Evolutionary conservation across 1,140 invertebrate genomes (phyloP).

Genomic region (Papilio xuthus): DNA sequence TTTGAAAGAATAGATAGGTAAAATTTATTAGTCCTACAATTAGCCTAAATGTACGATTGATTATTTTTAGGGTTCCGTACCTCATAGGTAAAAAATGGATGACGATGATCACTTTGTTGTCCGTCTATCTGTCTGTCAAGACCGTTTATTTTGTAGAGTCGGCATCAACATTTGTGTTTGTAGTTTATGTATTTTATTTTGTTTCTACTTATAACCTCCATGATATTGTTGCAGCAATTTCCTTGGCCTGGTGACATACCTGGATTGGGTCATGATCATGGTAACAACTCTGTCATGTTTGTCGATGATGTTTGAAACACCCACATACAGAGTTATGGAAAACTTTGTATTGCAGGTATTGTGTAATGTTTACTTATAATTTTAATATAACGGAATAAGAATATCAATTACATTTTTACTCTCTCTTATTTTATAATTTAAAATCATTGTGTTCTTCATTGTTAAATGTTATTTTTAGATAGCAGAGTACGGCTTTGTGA

Average conservation of each 20-base stretch:
- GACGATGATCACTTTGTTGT: no score
- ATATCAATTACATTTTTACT: no score
- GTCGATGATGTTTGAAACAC: conserved; percentile 99
- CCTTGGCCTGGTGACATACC: conserved; percentile 97
- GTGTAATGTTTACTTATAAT: no score
- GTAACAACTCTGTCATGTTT: conserved; percentile 98
- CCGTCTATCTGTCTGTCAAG: no score
- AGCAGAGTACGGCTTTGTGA: conserved; percentile 98
- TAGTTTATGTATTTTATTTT: neutral
- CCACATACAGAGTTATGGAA: conserved; percentile 93
- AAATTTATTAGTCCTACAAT: no score
- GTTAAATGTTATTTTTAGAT: conserved; percentile 84
- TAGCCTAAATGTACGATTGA: no score
- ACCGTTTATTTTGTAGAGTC: neutral
- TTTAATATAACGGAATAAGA: no score
- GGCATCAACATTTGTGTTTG: neutral
- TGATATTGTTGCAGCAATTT: conserved; percentile 90
- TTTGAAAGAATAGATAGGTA: no score
- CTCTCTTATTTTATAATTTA: no score
- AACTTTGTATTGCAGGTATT: conserved; percentile 86
- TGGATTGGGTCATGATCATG: conserved; percentile 99
- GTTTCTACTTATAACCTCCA: conserved; percentile 14
- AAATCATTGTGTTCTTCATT: neutral
- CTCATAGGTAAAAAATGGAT: no score
- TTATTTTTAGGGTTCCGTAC: no score